phyloP scores from a whole-genome alignment of 2,888 invertebrate genomes.

The Tethea ocularis region DNA sequence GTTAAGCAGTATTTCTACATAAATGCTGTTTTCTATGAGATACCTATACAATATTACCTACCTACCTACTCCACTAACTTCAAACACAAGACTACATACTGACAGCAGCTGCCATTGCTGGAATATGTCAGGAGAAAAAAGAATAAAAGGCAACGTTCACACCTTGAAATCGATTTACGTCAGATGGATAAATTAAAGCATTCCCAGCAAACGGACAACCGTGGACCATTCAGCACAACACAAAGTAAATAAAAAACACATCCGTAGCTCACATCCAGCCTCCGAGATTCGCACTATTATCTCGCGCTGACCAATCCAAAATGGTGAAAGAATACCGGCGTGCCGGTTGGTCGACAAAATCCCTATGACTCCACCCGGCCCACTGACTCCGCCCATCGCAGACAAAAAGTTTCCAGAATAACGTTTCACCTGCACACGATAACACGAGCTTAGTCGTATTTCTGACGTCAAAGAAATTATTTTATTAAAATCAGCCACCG shows the following conservation, averaged over 20 bases:
- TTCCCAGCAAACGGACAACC: conserved; percentile 61
- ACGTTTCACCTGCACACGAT: conserved; percentile 58
- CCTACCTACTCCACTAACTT: neutral
- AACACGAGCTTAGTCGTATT: conserved; percentile 57
- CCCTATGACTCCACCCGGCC: conserved; percentile 76
- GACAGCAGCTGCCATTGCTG: conserved; percentile 28
- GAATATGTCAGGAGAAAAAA: conserved; percentile 37
- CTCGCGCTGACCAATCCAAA: conserved; percentile 70
- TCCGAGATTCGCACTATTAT: conserved; percentile 81
- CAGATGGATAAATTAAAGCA: conserved; percentile 70
- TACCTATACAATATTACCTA: no score
- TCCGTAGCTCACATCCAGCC: conserved; percentile 69
- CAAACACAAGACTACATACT: conserved; percentile 11
- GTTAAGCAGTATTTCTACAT: neutral
- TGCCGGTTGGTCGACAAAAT: conserved; percentile 52
- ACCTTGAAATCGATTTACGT: conserved; percentile 76
- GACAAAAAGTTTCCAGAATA: conserved; percentile 63
- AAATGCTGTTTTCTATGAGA: neutral
- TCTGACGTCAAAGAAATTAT: conserved; percentile 51
- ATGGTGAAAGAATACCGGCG: conserved; percentile 37
- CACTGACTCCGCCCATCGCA: conserved; percentile 74
- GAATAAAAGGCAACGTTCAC: conserved; percentile 54
- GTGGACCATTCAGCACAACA: conserved; percentile 62
- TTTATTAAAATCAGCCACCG: conserved; percentile 41
- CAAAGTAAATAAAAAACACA: conserved; percentile 73